Evolutionary conservation across 2,797 vertebrate genomes (phyloP).

Genomic region (Emys orbicularis): DNA sequence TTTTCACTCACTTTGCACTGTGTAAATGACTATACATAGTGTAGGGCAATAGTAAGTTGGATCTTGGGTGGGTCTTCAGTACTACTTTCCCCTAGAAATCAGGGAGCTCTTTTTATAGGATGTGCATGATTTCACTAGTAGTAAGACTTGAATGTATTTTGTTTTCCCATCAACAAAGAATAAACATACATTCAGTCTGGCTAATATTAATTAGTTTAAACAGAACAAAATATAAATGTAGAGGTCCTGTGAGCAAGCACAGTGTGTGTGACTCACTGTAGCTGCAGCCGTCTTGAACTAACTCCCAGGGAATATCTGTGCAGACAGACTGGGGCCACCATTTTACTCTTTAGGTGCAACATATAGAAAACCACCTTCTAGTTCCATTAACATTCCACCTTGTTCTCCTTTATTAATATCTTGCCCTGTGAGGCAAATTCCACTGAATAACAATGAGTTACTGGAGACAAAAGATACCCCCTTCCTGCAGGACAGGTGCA

Average conservation of each 20-base stretch:
- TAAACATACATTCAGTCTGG: background rate
- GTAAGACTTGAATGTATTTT: background rate
- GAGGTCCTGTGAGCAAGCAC: background rate
- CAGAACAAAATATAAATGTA: background rate
- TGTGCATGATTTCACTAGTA: background rate
- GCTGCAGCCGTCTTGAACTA: background rate
- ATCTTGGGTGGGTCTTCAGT: rapidly evolving
- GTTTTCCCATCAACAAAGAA: background rate
- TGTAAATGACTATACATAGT: background rate
- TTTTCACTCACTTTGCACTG: background rate
- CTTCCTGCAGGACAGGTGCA: background rate
- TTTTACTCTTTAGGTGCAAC: background rate
- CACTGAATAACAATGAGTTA: too few species aligned
- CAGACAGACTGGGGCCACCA: background rate
- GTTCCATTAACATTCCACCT: too few species aligned
- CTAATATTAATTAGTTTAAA: background rate
- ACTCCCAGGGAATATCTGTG: background rate
- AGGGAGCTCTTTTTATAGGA: background rate
- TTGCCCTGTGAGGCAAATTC: too few species aligned
- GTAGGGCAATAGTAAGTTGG: background rate
- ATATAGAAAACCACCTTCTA: background rate
- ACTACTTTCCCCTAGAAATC: background rate
- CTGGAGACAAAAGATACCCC: background rate
- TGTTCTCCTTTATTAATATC: too few species aligned
- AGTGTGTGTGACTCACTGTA: background rate